A percentile compares a stretch with the other conserved stretches of the same genome.
These are phyloP conservation scores for Leucosticte australis DNA, from an alignment of 2,113 vertebrate species.

Conservation along the genomic window DNA sequence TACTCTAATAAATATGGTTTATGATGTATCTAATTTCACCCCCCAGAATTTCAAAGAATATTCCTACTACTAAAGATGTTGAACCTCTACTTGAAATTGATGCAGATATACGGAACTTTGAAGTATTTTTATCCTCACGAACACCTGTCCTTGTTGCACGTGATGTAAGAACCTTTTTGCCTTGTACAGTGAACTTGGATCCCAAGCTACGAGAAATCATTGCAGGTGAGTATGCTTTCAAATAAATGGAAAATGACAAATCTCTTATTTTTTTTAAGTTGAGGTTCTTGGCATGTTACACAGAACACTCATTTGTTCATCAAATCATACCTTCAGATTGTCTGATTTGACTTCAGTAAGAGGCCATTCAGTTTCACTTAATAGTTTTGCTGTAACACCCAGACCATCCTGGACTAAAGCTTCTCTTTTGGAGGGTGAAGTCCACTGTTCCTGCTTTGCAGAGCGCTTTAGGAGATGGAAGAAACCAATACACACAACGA, in stretches of 20 bases:
- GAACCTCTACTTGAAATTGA: constrained; percentile 97
- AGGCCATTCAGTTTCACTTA: neutral
- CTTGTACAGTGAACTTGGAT: constrained; percentile 96
- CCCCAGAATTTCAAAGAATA: constrained; percentile 93
- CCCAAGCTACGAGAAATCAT: constrained; percentile 98
- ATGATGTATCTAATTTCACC: neutral
- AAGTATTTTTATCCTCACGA: constrained; percentile 95
- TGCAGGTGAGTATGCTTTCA: constrained; percentile 78
- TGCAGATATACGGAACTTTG: constrained; percentile 93
- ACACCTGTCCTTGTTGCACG: constrained; percentile 90
- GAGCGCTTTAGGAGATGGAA: neutral
- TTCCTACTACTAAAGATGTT: constrained; percentile 96
- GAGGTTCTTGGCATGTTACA: neutral
- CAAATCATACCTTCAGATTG: neutral
- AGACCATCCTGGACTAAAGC: neutral
- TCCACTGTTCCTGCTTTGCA: neutral
- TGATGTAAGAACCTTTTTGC: constrained; percentile 94
- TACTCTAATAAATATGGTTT: neutral
- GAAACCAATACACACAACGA: neutral
- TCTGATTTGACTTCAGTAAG: neutral
- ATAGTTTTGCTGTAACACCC: neutral
- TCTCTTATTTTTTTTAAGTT: neutral
- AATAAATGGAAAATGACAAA: neutral
- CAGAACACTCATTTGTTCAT: neutral
- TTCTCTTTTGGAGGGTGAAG: neutral